A percentile compares a stretch with the other conserved stretches of the same genome.
These are phyloP conservation scores for Iphiclides podalirius DNA, from an alignment of 2,888 invertebrate species.

Conservation along the genomic window DNA sequence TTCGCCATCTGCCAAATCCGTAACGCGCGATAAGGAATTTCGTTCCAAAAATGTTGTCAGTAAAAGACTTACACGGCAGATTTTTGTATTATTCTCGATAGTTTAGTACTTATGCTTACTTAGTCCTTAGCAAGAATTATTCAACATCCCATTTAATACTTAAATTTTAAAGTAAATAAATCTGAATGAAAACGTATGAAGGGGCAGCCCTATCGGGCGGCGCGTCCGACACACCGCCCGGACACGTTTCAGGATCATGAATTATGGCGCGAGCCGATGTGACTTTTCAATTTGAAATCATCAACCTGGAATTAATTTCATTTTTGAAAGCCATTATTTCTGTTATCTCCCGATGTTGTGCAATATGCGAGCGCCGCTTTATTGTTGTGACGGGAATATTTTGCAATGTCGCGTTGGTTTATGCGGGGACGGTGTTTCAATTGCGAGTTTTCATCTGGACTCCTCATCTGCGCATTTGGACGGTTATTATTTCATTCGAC, in stretches of 20 bases:
- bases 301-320: slow-evolving; percentile 81
- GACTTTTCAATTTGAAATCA: slow-evolving; percentile 82
- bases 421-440: slow-evolving; percentile 4
- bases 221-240: slow-evolving; percentile 74
- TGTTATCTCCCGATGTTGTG: slow-evolving; percentile 75
- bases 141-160: too few species aligned
- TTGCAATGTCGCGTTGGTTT: slow-evolving; percentile 39
- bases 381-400: slow-evolving; percentile 74
- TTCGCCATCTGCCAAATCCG: too few species aligned
- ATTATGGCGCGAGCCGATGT: slow-evolving; percentile 79
- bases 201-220: slow-evolving; percentile 56
- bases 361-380: slow-evolving; percentile 76
- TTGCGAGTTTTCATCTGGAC: slow-evolving; percentile 9
- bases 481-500: too few species aligned
- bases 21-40: too few species aligned
- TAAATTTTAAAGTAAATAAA: too few species aligned
- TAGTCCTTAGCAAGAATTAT: too few species aligned
- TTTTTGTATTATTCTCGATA: too few species aligned
- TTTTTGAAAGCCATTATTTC: slow-evolving; percentile 80
- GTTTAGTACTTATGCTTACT: too few species aligned
- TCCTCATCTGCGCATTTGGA: neutral
- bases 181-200: too few species aligned
- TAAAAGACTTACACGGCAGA: too few species aligned
- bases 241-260: slow-evolving; percentile 80
- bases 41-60: too few species aligned